These are phyloP conservation scores for Sinhomidia bicolor DNA, from an alignment of 2,888 invertebrate species.

Conservation along the genomic window DNA sequence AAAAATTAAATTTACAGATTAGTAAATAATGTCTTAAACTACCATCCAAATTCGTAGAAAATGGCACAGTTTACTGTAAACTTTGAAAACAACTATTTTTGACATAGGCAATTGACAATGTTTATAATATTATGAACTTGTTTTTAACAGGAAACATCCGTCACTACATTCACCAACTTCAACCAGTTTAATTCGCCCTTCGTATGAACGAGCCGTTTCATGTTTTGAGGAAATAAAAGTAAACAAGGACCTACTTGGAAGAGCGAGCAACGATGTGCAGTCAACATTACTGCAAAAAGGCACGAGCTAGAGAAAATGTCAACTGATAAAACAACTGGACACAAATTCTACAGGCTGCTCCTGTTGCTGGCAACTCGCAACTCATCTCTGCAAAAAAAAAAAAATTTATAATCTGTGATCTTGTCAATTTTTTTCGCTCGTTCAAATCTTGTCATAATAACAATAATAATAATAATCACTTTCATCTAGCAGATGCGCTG, in stretches of 20 bases:
- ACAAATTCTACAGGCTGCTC: neutral
- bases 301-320: neutral
- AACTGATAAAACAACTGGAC: neutral
- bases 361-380: neutral
- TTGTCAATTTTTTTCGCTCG: neutral
- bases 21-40: no score
- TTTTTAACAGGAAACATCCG: no score
- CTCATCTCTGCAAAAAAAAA: neutral
- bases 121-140: no score
- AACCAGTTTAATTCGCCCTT: neutral
- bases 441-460: neutral
- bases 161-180: no score
- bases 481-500: no score
- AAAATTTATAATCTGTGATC: neutral
- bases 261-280: no score
- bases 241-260: neutral
- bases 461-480: no score
- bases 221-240: neutral
- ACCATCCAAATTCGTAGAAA: no score
- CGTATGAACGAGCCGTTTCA: neutral
- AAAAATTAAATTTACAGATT: no score
- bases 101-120: no score
- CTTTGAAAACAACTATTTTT: no score
- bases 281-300: neutral
- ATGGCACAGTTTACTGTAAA: no score